Evolutionary conservation across 1,140 invertebrate genomes (phyloP).

Genomic region (Lepidurus arcticus): DNA sequence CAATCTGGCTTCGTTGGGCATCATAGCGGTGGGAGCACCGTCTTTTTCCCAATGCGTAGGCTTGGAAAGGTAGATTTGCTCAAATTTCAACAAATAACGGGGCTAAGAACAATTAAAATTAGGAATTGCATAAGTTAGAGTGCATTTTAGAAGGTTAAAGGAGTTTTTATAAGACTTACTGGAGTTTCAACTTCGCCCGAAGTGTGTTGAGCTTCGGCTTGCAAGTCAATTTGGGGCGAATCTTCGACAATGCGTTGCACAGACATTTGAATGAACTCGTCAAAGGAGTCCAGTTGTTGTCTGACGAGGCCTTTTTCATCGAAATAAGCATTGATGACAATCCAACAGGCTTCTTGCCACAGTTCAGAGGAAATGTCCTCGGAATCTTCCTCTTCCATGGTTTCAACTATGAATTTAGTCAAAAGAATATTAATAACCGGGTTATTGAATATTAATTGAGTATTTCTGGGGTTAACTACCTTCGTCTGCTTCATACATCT

Average conservation of each 20-base stretch:
- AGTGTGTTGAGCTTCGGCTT: conserved; percentile 94
- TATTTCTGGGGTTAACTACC: not conserved
- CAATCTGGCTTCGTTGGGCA: conserved; percentile 94
- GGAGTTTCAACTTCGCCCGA: conserved; percentile 87
- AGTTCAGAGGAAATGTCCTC: conserved; percentile 90
- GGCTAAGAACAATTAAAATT: conserved; percentile 52
- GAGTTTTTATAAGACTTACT: conserved; percentile 46
- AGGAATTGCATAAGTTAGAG: not conserved
- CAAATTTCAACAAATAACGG: conserved; percentile 89
- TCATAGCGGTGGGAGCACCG: conserved; percentile 95
- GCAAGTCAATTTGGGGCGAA: conserved; percentile 92
- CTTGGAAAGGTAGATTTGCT: conserved; percentile 97
- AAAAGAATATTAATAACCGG: not conserved
- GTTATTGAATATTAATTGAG: no score
- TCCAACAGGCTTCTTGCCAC: conserved; percentile 99
- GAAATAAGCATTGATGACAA: conserved; percentile 98
- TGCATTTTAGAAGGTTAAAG: conserved; percentile 16
- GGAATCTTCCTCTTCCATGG: conserved; percentile 62
- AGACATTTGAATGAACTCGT: conserved; percentile 99
- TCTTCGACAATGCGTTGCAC: conserved; percentile 98
- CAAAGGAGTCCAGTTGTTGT: conserved; percentile 97
- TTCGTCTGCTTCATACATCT: conserved; percentile 9
- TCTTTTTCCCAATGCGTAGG: conserved; percentile 99
- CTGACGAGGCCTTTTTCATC: conserved; percentile 98
- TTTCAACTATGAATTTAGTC: not conserved